Evolutionary conservation across 2,113 vertebrate genomes (phyloP).

Genomic region (Arenaria interpres): DNA sequence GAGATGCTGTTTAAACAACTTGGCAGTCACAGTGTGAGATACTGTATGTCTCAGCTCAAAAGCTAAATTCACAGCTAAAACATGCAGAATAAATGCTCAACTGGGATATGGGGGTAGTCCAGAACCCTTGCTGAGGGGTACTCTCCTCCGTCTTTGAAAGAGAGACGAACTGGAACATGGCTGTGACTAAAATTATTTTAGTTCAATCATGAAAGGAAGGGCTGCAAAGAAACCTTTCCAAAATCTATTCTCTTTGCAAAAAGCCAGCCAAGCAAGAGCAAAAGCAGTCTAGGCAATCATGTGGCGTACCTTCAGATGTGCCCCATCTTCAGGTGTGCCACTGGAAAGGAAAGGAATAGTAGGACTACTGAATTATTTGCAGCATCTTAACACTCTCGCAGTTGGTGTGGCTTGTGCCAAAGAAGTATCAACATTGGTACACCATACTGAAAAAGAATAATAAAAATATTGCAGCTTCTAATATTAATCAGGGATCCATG

Average conservation of each 20-base stretch:
- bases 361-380: not conserved
- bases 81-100: not conserved
- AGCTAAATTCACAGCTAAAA: not conserved
- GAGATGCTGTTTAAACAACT: not conserved
- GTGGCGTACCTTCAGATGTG: not conserved
- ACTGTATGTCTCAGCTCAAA: not conserved
- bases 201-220: not conserved
- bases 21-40: not conserved
- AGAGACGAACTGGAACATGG: not conserved
- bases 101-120: not conserved
- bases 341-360: not conserved
- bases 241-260: not conserved
- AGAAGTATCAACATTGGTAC: not conserved
- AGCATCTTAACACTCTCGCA: not conserved
- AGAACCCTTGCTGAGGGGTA: not conserved
- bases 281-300: not conserved
- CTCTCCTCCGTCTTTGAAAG: not conserved
- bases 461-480: not conserved
- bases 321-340: not conserved
- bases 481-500: not conserved
- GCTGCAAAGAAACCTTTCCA: not conserved
- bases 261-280: not conserved
- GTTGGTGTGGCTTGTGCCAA: not conserved
- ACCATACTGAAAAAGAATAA: not conserved
- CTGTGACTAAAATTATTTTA: not conserved